phyloP scores from a whole-genome alignment of 2,888 invertebrate genomes.

The Buathra laborator region DNA sequence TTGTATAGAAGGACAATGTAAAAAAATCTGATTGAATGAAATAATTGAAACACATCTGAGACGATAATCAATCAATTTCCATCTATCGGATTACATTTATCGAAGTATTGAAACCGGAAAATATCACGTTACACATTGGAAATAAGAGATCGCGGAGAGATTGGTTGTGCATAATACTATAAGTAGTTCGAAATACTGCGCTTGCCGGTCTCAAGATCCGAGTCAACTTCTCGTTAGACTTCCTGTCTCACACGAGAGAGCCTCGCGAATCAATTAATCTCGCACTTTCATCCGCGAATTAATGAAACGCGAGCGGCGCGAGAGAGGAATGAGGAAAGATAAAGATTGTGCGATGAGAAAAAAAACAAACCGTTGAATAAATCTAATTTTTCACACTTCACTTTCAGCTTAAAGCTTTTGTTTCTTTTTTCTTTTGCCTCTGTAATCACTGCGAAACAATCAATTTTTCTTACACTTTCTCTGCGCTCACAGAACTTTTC shows the following conservation, averaged over 20 bases:
- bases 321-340: conserved; percentile 34
- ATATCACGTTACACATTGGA: conserved; percentile 48
- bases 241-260: conserved; percentile 58
- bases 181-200: conserved; percentile 22
- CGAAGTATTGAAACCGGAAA: conserved; percentile 52
- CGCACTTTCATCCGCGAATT: conserved; percentile 64
- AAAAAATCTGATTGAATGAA: no score
- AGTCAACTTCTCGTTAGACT: conserved; percentile 38
- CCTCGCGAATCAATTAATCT: conserved; percentile 64
- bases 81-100: conserved; percentile 39
- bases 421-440: neutral
- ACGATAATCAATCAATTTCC: conserved; percentile 47
- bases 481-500: conserved; percentile 44
- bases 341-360: conserved; percentile 13
- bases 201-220: conserved; percentile 38
- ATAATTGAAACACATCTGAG: conserved; percentile 9
- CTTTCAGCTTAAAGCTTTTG: conserved; percentile 28
- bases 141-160: conserved; percentile 51
- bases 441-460: conserved; percentile 42
- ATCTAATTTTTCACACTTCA: conserved; percentile 58
- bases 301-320: conserved; percentile 27
- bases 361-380: conserved; percentile 21
- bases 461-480: conserved; percentile 54
- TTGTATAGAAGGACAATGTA: no score
- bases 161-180: conserved; percentile 36